These are phyloP conservation scores for Melitaea cinxia DNA, from an alignment of 1,140 invertebrate genomes.

Conservation along the genomic window DNA sequence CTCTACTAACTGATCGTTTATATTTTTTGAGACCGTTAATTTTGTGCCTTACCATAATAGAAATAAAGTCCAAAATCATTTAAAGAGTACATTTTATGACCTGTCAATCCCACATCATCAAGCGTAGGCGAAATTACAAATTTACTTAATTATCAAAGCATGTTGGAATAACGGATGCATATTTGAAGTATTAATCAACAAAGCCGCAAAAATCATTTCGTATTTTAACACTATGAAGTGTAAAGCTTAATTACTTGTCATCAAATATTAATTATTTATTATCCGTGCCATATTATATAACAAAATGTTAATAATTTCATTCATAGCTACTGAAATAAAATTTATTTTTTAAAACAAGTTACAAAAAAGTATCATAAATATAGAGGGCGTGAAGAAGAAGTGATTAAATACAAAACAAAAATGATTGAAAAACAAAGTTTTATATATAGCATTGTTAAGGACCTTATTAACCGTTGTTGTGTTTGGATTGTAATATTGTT, in stretches of 20 bases:
- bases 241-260: not conserved
- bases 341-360: too few species aligned
- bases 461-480: too few species aligned
- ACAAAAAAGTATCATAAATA: too few species aligned
- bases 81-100: not conserved
- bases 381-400: too few species aligned
- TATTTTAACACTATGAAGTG: not conserved
- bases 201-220: not conserved
- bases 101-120: not conserved
- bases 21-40: not conserved
- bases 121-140: not conserved
- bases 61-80: not conserved
- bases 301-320: too few species aligned
- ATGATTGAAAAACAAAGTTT: too few species aligned
- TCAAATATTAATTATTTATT: not conserved
- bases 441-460: too few species aligned
- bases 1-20: not conserved
- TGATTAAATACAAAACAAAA: too few species aligned
- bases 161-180: not conserved
- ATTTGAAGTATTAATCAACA: slow-evolving; percentile 1
- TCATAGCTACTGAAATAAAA: too few species aligned
- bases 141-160: not conserved
- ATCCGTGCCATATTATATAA: not conserved
- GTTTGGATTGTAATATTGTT: too few species aligned
- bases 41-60: not conserved